Percentiles rank a stretch among this genome's conserved stretches.
These are phyloP conservation scores for Chelonoidis abingdonii DNA, from an alignment of 2,113 vertebrate species.

Conservation along the genomic window DNA sequence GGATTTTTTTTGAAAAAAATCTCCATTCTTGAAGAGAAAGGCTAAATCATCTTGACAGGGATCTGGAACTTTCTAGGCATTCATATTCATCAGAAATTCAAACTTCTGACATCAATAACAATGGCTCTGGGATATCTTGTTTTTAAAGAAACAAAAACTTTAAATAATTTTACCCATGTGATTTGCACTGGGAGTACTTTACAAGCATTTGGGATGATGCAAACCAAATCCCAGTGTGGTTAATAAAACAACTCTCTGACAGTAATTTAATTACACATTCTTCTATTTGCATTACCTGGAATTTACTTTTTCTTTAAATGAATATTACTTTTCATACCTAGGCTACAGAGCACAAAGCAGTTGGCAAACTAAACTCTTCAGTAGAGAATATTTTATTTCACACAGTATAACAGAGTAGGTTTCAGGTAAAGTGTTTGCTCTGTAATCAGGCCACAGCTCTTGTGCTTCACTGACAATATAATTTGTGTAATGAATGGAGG, in stretches of 20 bases:
- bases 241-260: not conserved
- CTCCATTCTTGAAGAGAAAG: constrained; percentile 36
- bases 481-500: not conserved
- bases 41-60: constrained; percentile 64
- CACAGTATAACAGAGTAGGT: not conserved
- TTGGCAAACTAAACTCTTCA: not conserved
- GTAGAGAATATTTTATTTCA: not conserved
- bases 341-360: not conserved
- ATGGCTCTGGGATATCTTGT: constrained; percentile 20
- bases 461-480: not conserved
- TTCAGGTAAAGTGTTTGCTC: not conserved
- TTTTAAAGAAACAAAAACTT: constrained; percentile 41
- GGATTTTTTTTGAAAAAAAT: constrained; percentile 35
- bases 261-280: not conserved
- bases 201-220: not conserved
- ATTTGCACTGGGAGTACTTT: constrained; percentile 20
- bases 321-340: not conserved
- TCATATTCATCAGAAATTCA: constrained; percentile 50
- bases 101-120: constrained; percentile 51
- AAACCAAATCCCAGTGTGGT: not conserved
- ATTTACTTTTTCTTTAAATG: constrained; percentile 22
- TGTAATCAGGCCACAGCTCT: not conserved
- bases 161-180: not conserved
- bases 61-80: constrained; percentile 66
- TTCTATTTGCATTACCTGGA: not conserved